Evolutionary conservation across 2,888 invertebrate genomes (phyloP).

Genomic region (Clunio marinus): DNA sequence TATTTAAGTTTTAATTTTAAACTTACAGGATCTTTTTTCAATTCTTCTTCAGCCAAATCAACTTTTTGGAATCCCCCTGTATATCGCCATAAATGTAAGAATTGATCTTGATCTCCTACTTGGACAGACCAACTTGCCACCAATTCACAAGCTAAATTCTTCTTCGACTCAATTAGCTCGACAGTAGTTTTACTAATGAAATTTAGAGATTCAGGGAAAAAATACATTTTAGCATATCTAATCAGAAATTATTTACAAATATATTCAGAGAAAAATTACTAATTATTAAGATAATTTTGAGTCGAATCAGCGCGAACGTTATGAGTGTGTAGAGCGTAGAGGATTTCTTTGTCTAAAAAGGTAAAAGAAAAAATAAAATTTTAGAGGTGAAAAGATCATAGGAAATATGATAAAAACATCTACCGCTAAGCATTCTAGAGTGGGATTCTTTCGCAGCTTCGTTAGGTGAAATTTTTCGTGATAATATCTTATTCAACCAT

Average conservation of each 20-base stretch:
- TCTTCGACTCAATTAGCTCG: slow-evolving; percentile 70
- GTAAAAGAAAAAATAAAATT: too few species aligned
- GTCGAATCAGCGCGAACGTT: slow-evolving; percentile 87
- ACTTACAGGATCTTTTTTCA: slow-evolving; percentile 64
- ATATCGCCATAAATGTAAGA: slow-evolving; percentile 92
- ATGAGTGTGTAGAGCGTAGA: slow-evolving; percentile 93
- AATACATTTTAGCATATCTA: too few species aligned
- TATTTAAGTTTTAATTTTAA: too few species aligned
- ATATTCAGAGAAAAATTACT: slow-evolving; percentile 61
- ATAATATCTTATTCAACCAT: slow-evolving; percentile 84
- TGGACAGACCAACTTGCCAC: slow-evolving; percentile 95
- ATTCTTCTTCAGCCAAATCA: slow-evolving; percentile 68
- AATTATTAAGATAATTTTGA: slow-evolving; percentile 81
- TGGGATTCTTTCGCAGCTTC: slow-evolving; percentile 64
- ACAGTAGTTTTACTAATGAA: slow-evolving; percentile 67
- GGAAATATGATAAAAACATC: neutral
- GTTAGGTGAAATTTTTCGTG: slow-evolving; percentile 79
- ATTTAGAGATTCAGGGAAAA: slow-evolving; percentile 41
- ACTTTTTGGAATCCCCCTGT: slow-evolving; percentile 87
- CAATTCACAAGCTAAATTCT: slow-evolving; percentile 73
- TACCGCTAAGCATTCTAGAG: neutral
- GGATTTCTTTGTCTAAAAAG: slow-evolving; percentile 67
- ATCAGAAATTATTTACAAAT: too few species aligned
- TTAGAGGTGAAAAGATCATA: too few species aligned
- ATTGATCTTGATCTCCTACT: slow-evolving; percentile 97